Evolutionary conservation across 2,888 invertebrate genomes (phyloP).

Genomic region (Pollenia griseotomentosa): DNA sequence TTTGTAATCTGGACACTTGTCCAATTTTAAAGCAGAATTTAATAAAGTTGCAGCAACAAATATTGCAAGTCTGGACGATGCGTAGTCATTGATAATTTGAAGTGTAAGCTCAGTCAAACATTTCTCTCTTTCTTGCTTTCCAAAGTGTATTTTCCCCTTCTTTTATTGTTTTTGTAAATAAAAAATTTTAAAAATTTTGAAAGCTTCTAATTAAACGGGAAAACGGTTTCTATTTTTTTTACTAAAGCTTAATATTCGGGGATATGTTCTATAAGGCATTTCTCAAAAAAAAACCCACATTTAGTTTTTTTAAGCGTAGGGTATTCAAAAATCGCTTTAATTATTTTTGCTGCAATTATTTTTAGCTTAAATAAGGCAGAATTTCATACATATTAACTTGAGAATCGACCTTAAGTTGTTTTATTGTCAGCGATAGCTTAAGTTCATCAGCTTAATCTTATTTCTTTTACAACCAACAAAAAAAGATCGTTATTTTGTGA

Average conservation of each 20-base stretch:
- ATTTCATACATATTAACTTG: conserved; percentile 51
- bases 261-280: too few relatives aligned
- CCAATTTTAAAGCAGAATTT: too few relatives aligned
- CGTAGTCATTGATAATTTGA: too few relatives aligned
- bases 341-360: conserved; percentile 8
- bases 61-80: too few relatives aligned
- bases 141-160: neutral
- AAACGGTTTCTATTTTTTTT: conserved; percentile 11
- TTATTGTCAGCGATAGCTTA: conserved; percentile 72
- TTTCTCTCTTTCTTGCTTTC: neutral
- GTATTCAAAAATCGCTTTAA: conserved; percentile 16
- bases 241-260: too few relatives aligned
- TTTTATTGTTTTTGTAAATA: conserved; percentile 7
- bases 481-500: conserved; percentile 36
- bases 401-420: conserved; percentile 69
- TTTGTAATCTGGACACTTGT: too few relatives aligned
- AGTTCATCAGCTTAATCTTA: conserved; percentile 69
- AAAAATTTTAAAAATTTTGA: conserved; percentile 18
- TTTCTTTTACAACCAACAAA: conserved; percentile 43
- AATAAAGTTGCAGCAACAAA: too few relatives aligned
- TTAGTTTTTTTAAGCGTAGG: conserved; percentile 19
- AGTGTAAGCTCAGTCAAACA: conserved; percentile 3
- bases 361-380: conserved; percentile 51
- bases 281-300: too few relatives aligned
- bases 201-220: conserved; percentile 30